phyloP scores from a whole-genome alignment of 1,140 invertebrate species.

The Nephila pilipes region DNA sequence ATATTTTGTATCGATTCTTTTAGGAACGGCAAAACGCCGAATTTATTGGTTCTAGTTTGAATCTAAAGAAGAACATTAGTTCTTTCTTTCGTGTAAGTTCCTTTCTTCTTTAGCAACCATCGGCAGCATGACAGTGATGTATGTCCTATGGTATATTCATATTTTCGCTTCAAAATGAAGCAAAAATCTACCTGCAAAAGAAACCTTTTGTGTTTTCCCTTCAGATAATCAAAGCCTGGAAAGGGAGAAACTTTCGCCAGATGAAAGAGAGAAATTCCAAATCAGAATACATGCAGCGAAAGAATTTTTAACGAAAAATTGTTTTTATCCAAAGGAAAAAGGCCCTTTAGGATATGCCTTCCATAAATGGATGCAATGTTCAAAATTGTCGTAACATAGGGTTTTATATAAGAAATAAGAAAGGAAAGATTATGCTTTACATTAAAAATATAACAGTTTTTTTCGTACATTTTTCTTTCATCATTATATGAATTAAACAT shows the following conservation, averaged over 20 bases:
- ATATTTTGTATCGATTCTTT: not conserved
- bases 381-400: too few species aligned
- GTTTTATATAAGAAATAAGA: too few species aligned
- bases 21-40: not conserved
- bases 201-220: not conserved
- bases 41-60: not conserved
- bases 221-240: not conserved
- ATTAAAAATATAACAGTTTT: too few species aligned
- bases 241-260: not conserved
- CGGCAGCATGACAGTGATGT: not conserved
- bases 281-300: not conserved
- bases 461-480: too few species aligned
- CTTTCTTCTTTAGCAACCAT: not conserved
- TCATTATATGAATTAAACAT: too few species aligned
- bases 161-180: not conserved
- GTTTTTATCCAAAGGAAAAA: not conserved
- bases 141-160: slow-evolving; percentile 1
- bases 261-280: not conserved
- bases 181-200: not conserved
- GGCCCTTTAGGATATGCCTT: not conserved
- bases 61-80: not conserved
- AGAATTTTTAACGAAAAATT: not conserved
- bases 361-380: too few species aligned
- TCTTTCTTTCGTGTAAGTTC: not conserved
- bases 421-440: too few species aligned